Base-by-base conservation (phyloP, 2,113 vertebrate genomes). In the Lophochroa leadbeateri region DNA sequence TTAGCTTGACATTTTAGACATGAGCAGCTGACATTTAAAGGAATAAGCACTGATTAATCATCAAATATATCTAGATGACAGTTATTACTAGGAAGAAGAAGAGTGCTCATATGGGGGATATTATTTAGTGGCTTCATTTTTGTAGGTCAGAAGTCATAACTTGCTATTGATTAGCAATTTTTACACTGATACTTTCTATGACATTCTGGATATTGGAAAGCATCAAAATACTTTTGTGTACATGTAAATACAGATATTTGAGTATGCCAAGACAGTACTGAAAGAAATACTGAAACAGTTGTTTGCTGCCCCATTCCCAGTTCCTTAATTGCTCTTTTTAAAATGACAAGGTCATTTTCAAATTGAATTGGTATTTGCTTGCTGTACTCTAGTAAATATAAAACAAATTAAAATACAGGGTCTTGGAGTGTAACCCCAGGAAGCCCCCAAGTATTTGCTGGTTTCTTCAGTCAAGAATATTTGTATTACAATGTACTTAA, bases 1-100 rank as follows among this genome's bases (percentile, higher is more conserved):
- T 69, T 70, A 91, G 25, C 31, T 50, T 91, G 78, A 92, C 91
- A 84, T 95, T 96, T 97, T 82, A 94, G 94, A 94, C 57, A 72
- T 33, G 27, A 91, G 44, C 55, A 90, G 57, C 41, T 96, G 83
- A 95, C 86, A 94, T 96, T 94, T 95, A 89, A 96, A 79, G 74
- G 72, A 93, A 88, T 50, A 95, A 92, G 61, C 37, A 72, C 74
- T 87, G 72, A 92, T 87, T 94, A 94, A 91, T 91, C 74, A 92
- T 69, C 86, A 78, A 92, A 89, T 91, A 80, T 57, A 46, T 88
- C 83, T 90, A 76, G 15, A 29, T 95, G 88, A 84, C 77, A 84
- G 65, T 39, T 86, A 94, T 69, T 79, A 89, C 74, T 55, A 82
- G 7, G 27, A 86, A 71, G 47, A 88, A 90, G 24, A 85, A 70